Percentiles rank a stretch among this genome's conserved stretches.
phyloP scores from a whole-genome alignment of 2,888 invertebrate genomes.

The Polymixis lichenea region DNA sequence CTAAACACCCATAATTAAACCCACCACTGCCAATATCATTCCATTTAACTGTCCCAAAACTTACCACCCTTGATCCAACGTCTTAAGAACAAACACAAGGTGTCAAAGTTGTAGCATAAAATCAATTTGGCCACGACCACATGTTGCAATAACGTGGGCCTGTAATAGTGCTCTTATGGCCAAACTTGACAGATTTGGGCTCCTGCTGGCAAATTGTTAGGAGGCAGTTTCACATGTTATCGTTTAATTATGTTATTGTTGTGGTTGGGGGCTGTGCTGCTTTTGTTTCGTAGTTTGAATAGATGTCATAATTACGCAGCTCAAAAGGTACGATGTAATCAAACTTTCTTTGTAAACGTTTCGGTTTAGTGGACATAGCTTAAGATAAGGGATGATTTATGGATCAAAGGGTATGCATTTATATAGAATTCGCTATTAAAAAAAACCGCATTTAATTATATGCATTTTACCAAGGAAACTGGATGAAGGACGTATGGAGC shows the following conservation, averaged over 20 bases:
- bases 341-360: neutral
- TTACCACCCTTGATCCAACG: constrained; percentile 32
- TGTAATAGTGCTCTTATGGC: constrained; percentile 58
- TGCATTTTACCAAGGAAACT: neutral
- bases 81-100: constrained; percentile 45
- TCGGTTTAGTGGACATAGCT: neutral
- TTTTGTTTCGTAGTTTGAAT: constrained; percentile 15
- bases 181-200: constrained; percentile 59
- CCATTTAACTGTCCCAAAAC: constrained; percentile 38
- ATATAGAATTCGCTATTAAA: neutral
- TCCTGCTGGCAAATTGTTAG: constrained; percentile 41
- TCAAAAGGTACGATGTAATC: neutral
- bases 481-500: too few species aligned
- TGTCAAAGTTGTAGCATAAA: constrained; percentile 60
- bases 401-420: neutral
- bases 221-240: constrained; percentile 48
- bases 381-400: neutral
- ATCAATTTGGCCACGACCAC: constrained; percentile 65
- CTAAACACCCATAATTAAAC: constrained; percentile 4
- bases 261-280: neutral
- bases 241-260: constrained; percentile 51
- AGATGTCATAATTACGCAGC: constrained; percentile 3
- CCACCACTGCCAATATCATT: constrained; percentile 3
- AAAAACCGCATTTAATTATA: neutral
- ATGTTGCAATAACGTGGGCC: constrained; percentile 55